A percentile compares a stretch with the other conserved stretches of the same genome.
Conservation (phyloP, 2,797 vertebrate genomes). For the Anguilla megastoma region DNA sequence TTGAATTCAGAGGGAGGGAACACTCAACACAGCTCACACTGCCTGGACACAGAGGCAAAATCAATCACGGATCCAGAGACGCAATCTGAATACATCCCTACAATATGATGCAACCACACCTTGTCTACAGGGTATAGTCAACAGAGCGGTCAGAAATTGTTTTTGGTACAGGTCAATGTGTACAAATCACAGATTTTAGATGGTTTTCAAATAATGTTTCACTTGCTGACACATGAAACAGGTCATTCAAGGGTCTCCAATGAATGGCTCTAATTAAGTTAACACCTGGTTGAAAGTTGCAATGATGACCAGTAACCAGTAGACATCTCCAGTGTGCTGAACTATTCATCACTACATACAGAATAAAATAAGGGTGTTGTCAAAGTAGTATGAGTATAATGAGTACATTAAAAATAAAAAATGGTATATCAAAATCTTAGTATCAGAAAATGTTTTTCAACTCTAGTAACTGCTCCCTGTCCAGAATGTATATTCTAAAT, state of each 20-base stretch:
- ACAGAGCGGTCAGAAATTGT: not conserved
- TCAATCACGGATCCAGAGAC: not conserved
- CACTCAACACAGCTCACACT: not conserved
- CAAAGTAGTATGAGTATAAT: not conserved
- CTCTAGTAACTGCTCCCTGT: not conserved
- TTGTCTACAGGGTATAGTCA: not conserved
- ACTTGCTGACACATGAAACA: not conserved
- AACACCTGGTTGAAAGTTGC: not conserved
- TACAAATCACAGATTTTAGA: not conserved
- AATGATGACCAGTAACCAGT: too few species aligned
- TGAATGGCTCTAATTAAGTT: not conserved
- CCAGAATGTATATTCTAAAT: not conserved
- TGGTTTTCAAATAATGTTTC: not conserved
- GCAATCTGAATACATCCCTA: not conserved
- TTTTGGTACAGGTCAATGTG: not conserved
- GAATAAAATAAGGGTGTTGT: not conserved
- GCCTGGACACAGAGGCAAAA: not conserved
- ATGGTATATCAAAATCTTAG: not conserved
- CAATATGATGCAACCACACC: not conserved
- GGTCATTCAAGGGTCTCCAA: not conserved
- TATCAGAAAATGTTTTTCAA: not conserved
- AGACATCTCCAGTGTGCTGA: not conserved
- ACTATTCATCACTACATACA: not conserved
- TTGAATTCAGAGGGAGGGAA: conserved; percentile 1
- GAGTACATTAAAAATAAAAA: not conserved